phyloP scores from a whole-genome alignment of 1,140 invertebrate species.

The Psix sp. region DNA sequence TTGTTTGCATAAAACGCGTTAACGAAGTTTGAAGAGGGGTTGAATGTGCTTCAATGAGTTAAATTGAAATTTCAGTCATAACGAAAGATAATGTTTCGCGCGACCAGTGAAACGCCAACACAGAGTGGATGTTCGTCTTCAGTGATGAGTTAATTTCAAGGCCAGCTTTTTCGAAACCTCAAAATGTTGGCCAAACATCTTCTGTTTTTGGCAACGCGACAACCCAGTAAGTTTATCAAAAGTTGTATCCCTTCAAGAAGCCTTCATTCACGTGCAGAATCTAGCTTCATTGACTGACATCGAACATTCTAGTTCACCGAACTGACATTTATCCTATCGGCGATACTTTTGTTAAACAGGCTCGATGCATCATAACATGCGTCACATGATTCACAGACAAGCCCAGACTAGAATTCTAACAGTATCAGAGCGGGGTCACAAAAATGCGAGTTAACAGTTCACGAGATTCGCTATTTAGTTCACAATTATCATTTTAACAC shows the following conservation, averaged over 20 bases:
- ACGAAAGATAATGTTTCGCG: too few relatives aligned
- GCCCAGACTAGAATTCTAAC: slow-evolving; percentile 4
- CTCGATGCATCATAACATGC: too few relatives aligned
- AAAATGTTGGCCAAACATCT: slow-evolving; percentile 73
- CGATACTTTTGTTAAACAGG: too few relatives aligned
- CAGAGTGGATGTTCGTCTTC: background rate
- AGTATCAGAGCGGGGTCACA: background rate
- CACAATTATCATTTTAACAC: slow-evolving; percentile 18
- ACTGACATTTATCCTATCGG: too few relatives aligned
- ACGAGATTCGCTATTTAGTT: slow-evolving; percentile 15
- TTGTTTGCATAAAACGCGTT: too few relatives aligned
- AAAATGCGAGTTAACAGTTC: slow-evolving; percentile 18
- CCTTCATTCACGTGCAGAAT: background rate
- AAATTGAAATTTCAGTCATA: too few relatives aligned
- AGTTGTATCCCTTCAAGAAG: background rate
- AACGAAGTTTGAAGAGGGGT: too few relatives aligned
- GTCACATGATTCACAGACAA: slow-evolving; percentile 4
- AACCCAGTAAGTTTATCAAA: slow-evolving; percentile 68
- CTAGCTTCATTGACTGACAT: too few relatives aligned
- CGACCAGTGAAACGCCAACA: too few relatives aligned
- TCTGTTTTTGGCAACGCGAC: slow-evolving; percentile 71
- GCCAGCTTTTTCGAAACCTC: background rate
- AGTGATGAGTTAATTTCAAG: background rate
- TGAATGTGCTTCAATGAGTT: too few relatives aligned
- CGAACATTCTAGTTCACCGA: too few relatives aligned